A percentile compares a stretch with the other conserved stretches of the same genome.
Conservation (phyloP, 2,888 invertebrate species). For the Ametastegia equiseti region DNA sequence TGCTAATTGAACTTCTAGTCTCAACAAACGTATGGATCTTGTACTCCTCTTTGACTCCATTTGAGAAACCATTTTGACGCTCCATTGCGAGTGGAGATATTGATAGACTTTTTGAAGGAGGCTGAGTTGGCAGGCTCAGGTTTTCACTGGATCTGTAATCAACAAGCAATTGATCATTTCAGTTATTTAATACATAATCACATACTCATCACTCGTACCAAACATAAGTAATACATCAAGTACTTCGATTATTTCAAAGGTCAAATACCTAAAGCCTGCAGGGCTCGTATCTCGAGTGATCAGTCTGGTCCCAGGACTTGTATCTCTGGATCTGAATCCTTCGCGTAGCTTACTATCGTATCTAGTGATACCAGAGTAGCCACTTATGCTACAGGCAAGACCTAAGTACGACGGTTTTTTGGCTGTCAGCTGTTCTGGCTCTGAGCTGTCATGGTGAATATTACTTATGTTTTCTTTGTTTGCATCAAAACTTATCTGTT, state of each 20-base stretch:
- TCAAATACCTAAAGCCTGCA: constrained; percentile 68
- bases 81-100: constrained; percentile 74
- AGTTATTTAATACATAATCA: neutral
- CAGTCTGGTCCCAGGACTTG: constrained; percentile 72
- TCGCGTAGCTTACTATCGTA: constrained; percentile 90
- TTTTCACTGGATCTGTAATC: constrained; percentile 69
- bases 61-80: constrained; percentile 72
- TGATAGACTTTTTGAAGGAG: constrained; percentile 70
- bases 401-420: constrained; percentile 93
- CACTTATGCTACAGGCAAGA: constrained; percentile 93
- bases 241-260: neutral
- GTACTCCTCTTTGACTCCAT: constrained; percentile 69
- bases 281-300: constrained; percentile 72
- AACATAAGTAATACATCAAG: neutral
- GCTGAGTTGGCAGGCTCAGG: constrained; percentile 64
- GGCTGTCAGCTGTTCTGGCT: constrained; percentile 68
- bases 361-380: constrained; percentile 91
- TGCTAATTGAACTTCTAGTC: constrained; percentile 61
- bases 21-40: constrained; percentile 66
- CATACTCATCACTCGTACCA: neutral
- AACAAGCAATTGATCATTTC: neutral
- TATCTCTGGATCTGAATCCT: constrained; percentile 77
- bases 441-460: constrained; percentile 58
- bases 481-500: constrained; percentile 48
- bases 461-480: constrained; percentile 63